These are phyloP conservation scores for Dendropsophus ebraccatus DNA, from an alignment of 2,113 vertebrate genomes.

Conservation along the genomic window DNA sequence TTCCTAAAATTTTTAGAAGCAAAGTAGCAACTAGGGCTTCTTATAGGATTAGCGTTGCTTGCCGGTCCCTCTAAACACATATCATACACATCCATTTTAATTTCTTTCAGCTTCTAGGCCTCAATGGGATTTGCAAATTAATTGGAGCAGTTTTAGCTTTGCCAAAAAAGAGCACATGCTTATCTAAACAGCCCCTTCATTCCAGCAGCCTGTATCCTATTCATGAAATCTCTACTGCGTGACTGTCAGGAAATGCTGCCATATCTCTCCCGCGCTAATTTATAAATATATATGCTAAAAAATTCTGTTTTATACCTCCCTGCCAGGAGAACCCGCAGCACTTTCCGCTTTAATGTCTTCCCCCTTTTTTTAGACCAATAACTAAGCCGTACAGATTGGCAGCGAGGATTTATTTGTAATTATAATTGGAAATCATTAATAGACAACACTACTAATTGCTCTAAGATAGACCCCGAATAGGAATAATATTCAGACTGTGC, in stretches of 20 bases:
- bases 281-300: conserved; percentile 37
- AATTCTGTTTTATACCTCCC: conserved; percentile 29
- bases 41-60: conserved; percentile 46
- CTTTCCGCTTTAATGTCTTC: not conserved
- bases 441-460: not conserved
- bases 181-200: conserved; percentile 34
- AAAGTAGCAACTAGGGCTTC: not conserved
- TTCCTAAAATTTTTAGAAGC: not conserved
- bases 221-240: conserved; percentile 17
- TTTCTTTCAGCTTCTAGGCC: conserved; percentile 46
- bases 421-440: conserved; percentile 26
- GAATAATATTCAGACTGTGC: not conserved
- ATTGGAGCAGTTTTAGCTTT: conserved; percentile 49
- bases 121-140: conserved; percentile 58
- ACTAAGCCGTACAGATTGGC: not conserved
- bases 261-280: not conserved
- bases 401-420: conserved; percentile 21
- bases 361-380: not conserved
- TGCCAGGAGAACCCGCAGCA: not conserved
- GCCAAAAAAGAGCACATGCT: conserved; percentile 36
- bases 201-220: conserved; percentile 26
- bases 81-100: conserved; percentile 44
- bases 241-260: conserved; percentile 32
- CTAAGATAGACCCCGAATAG: not conserved
- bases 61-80: conserved; percentile 47